Percentiles rank a stretch among this genome's conserved stretches.
These are phyloP conservation scores for Melanotaenia duboulayi DNA, from an alignment of 2,113 vertebrate genomes.

Conservation along the genomic window DNA sequence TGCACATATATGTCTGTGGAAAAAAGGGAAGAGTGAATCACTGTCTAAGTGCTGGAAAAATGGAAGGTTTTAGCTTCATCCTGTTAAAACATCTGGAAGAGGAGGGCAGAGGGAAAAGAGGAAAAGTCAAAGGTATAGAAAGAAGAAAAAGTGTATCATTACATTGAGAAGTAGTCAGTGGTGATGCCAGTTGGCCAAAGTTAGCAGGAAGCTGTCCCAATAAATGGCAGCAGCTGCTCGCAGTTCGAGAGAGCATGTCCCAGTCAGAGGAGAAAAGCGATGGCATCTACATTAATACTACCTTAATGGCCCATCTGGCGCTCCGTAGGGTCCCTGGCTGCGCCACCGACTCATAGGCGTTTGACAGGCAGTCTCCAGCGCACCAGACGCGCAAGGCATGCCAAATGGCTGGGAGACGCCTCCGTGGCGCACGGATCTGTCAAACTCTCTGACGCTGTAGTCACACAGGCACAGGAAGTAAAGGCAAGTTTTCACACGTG, in stretches of 20 bases:
- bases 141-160: conserved; percentile 76
- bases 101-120: conserved; percentile 28
- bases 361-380: conserved; percentile 99
- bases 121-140: conserved; percentile 89
- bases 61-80: conserved; percentile 53
- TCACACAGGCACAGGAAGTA: conserved; percentile 88
- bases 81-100: conserved; percentile 59
- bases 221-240: conserved; percentile 99
- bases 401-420: conserved; percentile 98
- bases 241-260: conserved; percentile 99
- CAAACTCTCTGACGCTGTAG: conserved; percentile 93
- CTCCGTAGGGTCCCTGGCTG: conserved; percentile 99
- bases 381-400: conserved; percentile 96
- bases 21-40: conserved; percentile 32
- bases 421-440: conserved; percentile 97
- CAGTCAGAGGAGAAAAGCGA: conserved; percentile 99
- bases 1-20: conserved; percentile 41
- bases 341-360: conserved; percentile 99
- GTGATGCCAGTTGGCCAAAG: conserved; percentile 98
- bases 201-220: conserved; percentile 99
- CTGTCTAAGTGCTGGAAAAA: conserved; percentile 44
- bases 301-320: conserved; percentile 99
- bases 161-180: conserved; percentile 93
- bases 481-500: conserved; percentile 88
- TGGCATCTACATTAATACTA: conserved; percentile 99